These are phyloP conservation scores for Spinus olivaceus DNA, from an alignment of 2,797 vertebrate genomes.

Conservation along the genomic window DNA sequence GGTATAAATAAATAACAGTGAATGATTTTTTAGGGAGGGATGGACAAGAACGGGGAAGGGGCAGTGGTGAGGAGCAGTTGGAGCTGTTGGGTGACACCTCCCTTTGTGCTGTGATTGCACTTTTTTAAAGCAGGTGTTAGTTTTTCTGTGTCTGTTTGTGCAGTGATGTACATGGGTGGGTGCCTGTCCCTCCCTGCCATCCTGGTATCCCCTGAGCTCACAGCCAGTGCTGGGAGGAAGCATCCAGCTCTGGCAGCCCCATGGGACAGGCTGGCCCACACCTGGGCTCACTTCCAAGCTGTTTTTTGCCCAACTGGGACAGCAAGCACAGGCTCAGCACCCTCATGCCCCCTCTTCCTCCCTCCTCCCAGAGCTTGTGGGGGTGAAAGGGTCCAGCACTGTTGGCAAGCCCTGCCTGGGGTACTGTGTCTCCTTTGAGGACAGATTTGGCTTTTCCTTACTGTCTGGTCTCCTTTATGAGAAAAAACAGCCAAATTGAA, in stretches of 20 bases:
- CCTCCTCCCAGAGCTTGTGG: background rate
- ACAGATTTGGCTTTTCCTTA: background rate
- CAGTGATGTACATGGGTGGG: rapidly evolving
- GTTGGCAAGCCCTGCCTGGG: background rate
- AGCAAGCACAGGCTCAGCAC: background rate
- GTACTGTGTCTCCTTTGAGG: background rate
- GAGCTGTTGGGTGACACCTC: rapidly evolving
- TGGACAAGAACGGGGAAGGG: rapidly evolving
- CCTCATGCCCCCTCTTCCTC: background rate
- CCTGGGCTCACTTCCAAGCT: background rate
- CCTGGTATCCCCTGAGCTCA: background rate
- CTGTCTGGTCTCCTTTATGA: background rate
- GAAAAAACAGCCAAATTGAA: background rate
- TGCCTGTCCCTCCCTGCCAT: background rate
- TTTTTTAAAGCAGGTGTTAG: background rate
- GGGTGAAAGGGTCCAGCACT: background rate
- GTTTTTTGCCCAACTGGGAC: background rate
- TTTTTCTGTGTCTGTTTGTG: rapidly evolving
- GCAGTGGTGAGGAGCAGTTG: background rate
- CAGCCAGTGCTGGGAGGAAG: background rate
- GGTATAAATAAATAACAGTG: background rate
- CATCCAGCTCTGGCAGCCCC: background rate
- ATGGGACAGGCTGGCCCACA: rapidly evolving
- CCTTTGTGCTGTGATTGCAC: no score
- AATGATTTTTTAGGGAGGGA: background rate